Conservation (phyloP, 2,888 invertebrate genomes). For the Lissonota sp. region DNA sequence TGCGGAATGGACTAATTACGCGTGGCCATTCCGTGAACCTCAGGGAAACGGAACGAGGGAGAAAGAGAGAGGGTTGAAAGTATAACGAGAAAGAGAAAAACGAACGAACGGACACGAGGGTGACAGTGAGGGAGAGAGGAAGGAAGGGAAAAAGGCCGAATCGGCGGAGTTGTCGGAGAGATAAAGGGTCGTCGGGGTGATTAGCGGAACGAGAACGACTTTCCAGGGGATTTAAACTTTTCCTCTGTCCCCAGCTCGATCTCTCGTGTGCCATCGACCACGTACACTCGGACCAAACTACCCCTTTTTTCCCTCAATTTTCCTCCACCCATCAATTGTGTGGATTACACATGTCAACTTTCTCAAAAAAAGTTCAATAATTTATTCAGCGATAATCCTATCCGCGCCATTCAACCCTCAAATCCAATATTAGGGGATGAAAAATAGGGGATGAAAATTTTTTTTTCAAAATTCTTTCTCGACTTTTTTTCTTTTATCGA, state of each 20-base stretch:
- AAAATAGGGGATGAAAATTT: no score
- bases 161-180: conserved; percentile 55
- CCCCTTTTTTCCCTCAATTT: conserved; percentile 5
- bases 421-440: background rate
- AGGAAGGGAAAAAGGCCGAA: conserved; percentile 25
- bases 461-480: no score
- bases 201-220: conserved; percentile 67
- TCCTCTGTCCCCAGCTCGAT: conserved; percentile 59
- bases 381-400: no score
- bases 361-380: no score
- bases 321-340: background rate
- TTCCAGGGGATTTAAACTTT: conserved; percentile 73
- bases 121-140: conserved; percentile 6
- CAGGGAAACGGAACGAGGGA: conserved; percentile 43
- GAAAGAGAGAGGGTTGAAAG: conserved; percentile 32
- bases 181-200: conserved; percentile 67
- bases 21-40: conserved; percentile 52
- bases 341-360: conserved; percentile 22
- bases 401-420: background rate
- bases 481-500: no score
- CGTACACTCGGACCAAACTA: conserved; percentile 37
- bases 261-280: conserved; percentile 54
- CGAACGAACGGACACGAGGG: conserved; percentile 40
- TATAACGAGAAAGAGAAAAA: conserved; percentile 49
- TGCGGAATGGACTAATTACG: conserved; percentile 72